Base-by-base conservation (phyloP, 2,113 vertebrate species). In the Morone saxatilis region DNA sequence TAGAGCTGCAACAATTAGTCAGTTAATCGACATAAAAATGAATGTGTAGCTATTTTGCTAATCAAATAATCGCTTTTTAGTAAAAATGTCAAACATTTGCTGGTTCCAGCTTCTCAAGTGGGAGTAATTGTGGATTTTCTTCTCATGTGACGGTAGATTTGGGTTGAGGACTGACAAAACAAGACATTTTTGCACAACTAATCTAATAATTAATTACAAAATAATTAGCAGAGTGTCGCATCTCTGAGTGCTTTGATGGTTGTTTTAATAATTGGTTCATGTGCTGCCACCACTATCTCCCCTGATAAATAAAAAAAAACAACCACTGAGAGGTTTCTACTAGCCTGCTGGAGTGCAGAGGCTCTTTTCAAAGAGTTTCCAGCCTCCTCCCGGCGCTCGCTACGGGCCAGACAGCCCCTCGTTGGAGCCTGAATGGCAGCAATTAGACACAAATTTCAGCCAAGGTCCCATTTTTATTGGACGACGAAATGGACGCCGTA, bases 401-500 rank as follows among this genome's bases (percentile, higher is more conserved):
- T 40, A 0, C 40, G 19, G 74, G 6, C 69, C 60, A 67, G 72
- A 61, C 63, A 7, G 40, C 69, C 10, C 73, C 50, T 48, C 40
- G 5, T 43, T 19, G 43, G 38, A 71, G 63, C 76, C 71, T 60
- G 67, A 81, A 81, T 20, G 2, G 45, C 78, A 60, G 78, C 68
- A 71, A 65, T 85, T 71, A 78, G 66, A 60, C 72, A 45, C 59
- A 71, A 22, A 60, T 65, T 74, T 75, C 71, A 68, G 54, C 62
- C 14, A 1, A 25, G 19, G 20, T 40, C 41, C 41, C 1, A 0
- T 48, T 67, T 62, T 69, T 76, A 54, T 71, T 57, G 36, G 63
- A 20, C 17, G 36, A 17, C 3, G 50, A 17, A 71, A 50, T 57
- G 59, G 69, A 43, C 20, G 5, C 76, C 48, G 6, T 71, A 68